Evolutionary conservation across 2,888 invertebrate genomes (phyloP).

Genomic region (Drosophila koepferae): DNA sequence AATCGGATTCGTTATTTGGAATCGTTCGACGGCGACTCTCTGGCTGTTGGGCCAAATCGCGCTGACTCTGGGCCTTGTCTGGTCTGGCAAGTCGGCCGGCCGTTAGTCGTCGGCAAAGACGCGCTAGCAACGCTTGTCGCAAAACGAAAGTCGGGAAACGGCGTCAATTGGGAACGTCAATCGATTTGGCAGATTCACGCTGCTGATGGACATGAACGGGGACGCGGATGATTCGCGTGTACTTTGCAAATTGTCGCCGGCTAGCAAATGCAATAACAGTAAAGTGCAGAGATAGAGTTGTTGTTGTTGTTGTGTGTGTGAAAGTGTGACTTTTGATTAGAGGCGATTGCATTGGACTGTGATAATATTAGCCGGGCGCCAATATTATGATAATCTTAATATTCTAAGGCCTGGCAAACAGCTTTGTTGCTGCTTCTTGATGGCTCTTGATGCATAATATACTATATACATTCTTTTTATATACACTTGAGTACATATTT

Average conservation of each 20-base stretch:
- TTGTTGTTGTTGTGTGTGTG: constrained; percentile 33
- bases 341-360: constrained; percentile 27
- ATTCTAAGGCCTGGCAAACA: constrained; percentile 52
- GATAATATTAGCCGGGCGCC: constrained; percentile 25
- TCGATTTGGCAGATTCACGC: constrained; percentile 63
- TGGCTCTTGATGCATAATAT: constrained; percentile 19
- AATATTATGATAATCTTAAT: constrained; percentile 34
- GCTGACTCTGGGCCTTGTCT: constrained; percentile 21
- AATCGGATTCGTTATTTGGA: constrained; percentile 34
- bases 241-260: constrained; percentile 46
- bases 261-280: constrained; percentile 36
- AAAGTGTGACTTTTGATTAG: constrained; percentile 45
- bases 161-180: constrained; percentile 33
- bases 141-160: constrained; percentile 39
- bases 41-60: constrained; percentile 51
- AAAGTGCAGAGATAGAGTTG: constrained; percentile 10
- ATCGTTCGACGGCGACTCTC: constrained; percentile 60
- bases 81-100: constrained; percentile 34
- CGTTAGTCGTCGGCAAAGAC: constrained; percentile 53
- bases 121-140: constrained; percentile 54
- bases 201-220: constrained; percentile 22
- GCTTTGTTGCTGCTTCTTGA: constrained; percentile 7
- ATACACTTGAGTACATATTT: constrained; percentile 29
- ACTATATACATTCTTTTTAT: constrained; percentile 3
- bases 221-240: constrained; percentile 19